Evolutionary conservation across 2,113 vertebrate genomes (phyloP).

Genomic region (Nesogale talazaci): DNA sequence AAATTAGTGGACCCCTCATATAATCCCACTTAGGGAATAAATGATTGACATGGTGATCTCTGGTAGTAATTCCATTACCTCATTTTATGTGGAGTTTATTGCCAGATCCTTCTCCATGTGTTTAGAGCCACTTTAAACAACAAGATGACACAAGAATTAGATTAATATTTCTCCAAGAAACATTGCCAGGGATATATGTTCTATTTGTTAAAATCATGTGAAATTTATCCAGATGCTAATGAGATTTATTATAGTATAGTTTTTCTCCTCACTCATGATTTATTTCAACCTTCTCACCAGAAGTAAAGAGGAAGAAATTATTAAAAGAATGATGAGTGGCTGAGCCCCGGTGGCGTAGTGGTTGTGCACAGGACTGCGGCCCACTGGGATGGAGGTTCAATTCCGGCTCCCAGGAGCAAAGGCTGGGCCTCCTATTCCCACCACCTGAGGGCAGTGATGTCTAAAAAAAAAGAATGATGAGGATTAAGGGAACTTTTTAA

Average conservation of each 20-base stretch:
- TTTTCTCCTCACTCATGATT: not conserved
- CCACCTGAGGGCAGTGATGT: no score
- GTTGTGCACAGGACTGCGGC: no score
- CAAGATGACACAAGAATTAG: not conserved
- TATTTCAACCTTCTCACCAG: slow-evolving; percentile 42
- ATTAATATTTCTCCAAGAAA: slow-evolving; percentile 37
- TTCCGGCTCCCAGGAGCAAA: no score
- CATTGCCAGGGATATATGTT: not conserved
- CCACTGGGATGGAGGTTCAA: no score
- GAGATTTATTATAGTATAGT: slow-evolving; percentile 33
- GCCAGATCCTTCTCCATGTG: not conserved
- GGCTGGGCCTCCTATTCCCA: no score
- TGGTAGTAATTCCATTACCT: slow-evolving; percentile 17
- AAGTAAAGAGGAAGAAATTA: slow-evolving; percentile 11
- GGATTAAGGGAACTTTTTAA: no score
- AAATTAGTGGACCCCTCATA: not conserved
- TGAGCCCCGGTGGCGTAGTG: no score
- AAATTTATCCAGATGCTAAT: not conserved
- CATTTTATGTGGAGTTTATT: slow-evolving; percentile 6
- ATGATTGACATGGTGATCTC: no score
- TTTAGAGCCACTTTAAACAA: slow-evolving; percentile 28
- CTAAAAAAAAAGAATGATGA: no score
- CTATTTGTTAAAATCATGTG: no score
- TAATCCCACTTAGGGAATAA: not conserved
- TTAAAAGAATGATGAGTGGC: no score